Evolutionary conservation across 2,797 vertebrate genomes (phyloP), one percentile per base, ranked within the genome.

Genomic region (Coccyzus lansbergi): DNA sequence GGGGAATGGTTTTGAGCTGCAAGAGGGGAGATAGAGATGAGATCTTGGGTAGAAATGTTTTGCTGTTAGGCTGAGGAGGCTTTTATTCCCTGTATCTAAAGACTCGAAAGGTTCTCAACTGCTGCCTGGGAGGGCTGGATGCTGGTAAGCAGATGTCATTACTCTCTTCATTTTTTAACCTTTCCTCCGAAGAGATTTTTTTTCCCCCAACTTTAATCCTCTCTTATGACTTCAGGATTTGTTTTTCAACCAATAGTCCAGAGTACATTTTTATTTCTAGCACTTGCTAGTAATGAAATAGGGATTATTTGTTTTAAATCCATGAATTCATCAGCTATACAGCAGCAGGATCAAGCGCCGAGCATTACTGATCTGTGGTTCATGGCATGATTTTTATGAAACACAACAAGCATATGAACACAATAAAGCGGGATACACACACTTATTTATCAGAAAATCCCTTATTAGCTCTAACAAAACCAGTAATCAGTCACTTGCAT

Each of bases 261-360:
- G 63, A 79, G 71, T 22, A 68, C 53, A 31, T 92, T 95, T 94
- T 96, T 96, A 96, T 96, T 94, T 92, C 93, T 89, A 74, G 94
- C 95, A 59, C 75, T 96, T 85, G 75, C 78, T 62, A 71, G 84
- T 59, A 89, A 94, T 92, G 91, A 94, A 91, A 83, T 92, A 62
- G 6, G 91, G 95, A 96, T 96, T 96, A 96, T 96, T 94, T 85
- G 24, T 17, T 84, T 83, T 92, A 96, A 96, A 93, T 85, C 94
- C 93, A 93, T 83, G 86, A 78, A 90, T 84, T 87, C 94, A 89
- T 94, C 93, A 93, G 92, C 68, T 7, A 34, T 10, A 34, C 86
- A 79, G 89, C 92, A 65, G 75, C 1, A 15, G 91, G 87, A 90
- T 89, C 95, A 94, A 48, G 79, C 34, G 69, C 40, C 7, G 18